phyloP scores from a whole-genome alignment of 1,140 invertebrate genomes.

The Zaprionus nigranus region DNA sequence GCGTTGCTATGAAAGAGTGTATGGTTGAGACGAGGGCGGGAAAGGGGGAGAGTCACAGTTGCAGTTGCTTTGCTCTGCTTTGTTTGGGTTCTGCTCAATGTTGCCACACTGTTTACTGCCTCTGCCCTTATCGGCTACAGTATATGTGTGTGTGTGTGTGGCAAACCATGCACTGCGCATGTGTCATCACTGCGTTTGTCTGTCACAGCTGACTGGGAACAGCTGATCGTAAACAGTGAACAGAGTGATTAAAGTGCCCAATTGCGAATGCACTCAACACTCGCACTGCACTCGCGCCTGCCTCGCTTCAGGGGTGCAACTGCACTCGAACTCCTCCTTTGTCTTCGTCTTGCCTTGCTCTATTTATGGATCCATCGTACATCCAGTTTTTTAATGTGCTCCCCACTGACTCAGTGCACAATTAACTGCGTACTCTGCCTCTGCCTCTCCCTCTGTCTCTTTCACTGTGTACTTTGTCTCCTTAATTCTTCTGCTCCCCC shows the following conservation, averaged over 20 bases:
- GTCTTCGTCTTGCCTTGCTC: constrained; percentile 17
- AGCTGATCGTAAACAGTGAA: constrained; percentile 73
- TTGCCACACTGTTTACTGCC: constrained; percentile 46
- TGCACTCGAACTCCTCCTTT: constrained; percentile 45
- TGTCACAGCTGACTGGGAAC: constrained; percentile 49
- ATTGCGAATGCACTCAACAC: constrained; percentile 40
- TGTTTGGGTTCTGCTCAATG: constrained; percentile 51
- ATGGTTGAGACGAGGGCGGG: constrained; percentile 8
- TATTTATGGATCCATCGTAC: not conserved
- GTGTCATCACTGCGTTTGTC: constrained; percentile 22
- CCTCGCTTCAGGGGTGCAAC: constrained; percentile 28
- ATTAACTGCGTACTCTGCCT: constrained; percentile 1
- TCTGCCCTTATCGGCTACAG: constrained; percentile 22
- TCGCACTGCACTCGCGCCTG: constrained; percentile 10
- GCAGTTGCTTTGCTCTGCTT: constrained; percentile 17
- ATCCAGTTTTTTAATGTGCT: constrained; percentile 1
- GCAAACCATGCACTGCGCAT: constrained; percentile 34
- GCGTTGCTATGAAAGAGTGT: constrained; percentile 11
- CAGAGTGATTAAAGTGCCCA: constrained; percentile 45
- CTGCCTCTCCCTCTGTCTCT: not conserved
- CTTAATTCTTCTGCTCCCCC: constrained; percentile 4
- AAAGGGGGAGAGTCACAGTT: not conserved
- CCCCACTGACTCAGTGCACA: not conserved
- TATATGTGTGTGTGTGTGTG: constrained; percentile 23
- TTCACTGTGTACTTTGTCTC: not conserved